Conservation (phyloP, 2,888 invertebrate genomes). For the Merodon equestris region DNA sequence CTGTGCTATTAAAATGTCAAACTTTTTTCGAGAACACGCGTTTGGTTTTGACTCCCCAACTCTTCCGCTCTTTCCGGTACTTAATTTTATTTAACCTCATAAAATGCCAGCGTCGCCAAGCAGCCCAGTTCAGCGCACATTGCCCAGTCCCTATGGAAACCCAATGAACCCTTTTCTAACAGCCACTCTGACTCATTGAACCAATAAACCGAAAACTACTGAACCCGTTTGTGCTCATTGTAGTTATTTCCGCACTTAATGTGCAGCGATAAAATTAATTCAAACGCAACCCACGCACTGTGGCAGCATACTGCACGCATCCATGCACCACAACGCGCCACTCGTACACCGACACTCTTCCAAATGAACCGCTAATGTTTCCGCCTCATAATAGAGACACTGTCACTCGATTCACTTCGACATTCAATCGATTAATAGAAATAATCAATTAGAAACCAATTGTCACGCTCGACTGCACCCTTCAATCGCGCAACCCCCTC, state of each 20-base stretch:
- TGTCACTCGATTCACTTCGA: slow-evolving; percentile 41
- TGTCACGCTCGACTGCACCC: slow-evolving; percentile 54
- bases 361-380: slow-evolving; percentile 58
- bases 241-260: slow-evolving; percentile 55
- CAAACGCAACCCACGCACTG: slow-evolving; percentile 30
- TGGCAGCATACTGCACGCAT: slow-evolving; percentile 1
- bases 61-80: neutral
- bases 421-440: slow-evolving; percentile 49
- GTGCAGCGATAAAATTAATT: slow-evolving; percentile 57
- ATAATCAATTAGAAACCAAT: slow-evolving; percentile 66
- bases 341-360: slow-evolving; percentile 8
- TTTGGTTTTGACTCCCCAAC: too few species aligned
- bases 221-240: slow-evolving; percentile 29
- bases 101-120: slow-evolving; percentile 7
- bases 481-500: slow-evolving; percentile 8
- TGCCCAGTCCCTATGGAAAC: slow-evolving; percentile 15
- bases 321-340: slow-evolving; percentile 8
- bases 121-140: neutral
- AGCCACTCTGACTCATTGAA: slow-evolving; percentile 38
- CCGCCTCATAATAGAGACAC: slow-evolving; percentile 61
- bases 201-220: slow-evolving; percentile 53
- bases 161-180: slow-evolving; percentile 7
- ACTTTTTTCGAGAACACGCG: too few species aligned
- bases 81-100: slow-evolving; percentile 17
- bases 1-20: too few species aligned